Evolutionary conservation across 1,140 invertebrate species (phyloP).

Genomic region (Aculops lycopersici): DNA sequence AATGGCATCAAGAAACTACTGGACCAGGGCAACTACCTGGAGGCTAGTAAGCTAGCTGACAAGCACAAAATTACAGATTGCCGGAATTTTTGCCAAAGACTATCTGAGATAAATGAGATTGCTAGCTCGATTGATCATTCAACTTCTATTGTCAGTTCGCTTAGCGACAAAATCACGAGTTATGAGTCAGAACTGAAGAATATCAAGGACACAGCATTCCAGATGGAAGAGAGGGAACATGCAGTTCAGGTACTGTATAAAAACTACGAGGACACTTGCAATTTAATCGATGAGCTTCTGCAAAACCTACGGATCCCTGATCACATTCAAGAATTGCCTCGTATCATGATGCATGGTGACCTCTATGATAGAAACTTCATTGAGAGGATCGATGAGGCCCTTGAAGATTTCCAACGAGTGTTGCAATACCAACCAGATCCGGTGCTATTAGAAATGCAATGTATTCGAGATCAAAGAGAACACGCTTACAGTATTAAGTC

Average conservation of each 20-base stretch:
- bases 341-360: conserved; percentile 35
- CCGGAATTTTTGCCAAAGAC: no score
- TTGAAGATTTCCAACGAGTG: conserved; percentile 37
- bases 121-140: no score
- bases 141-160: no score
- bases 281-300: conserved; percentile 43
- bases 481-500: conserved; percentile 44
- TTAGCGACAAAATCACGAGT: conserved; percentile 7
- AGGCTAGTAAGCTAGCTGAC: no score
- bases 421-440: conserved; percentile 28
- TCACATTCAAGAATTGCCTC: conserved; percentile 30
- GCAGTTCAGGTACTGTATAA: conserved; percentile 50
- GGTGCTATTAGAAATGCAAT: conserved; percentile 29
- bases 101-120: no score
- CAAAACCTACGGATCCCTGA: conserved; percentile 36
- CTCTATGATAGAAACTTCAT: conserved; percentile 35
- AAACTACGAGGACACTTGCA: conserved; percentile 42
- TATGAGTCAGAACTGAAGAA: conserved; percentile 19
- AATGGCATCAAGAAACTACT: no score
- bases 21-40: no score
- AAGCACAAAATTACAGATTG: no score
- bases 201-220: conserved; percentile 47
- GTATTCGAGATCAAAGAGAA: conserved; percentile 56
- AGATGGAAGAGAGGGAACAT: conserved; percentile 67
- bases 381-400: conserved; percentile 38